Conservation (phyloP, 2,888 invertebrate genomes). For the Crepidodera aurea region DNA sequence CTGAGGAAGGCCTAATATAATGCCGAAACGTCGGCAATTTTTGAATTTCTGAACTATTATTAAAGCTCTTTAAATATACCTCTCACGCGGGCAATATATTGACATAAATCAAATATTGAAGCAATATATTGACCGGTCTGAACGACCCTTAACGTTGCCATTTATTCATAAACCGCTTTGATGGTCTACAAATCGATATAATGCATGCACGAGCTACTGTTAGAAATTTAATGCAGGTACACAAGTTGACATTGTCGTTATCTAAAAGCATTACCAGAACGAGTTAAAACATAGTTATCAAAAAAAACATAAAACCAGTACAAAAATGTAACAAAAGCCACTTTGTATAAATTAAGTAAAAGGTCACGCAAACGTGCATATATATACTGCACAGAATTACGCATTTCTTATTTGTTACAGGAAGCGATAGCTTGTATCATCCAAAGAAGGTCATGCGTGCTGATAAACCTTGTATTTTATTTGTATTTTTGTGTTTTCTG, state of each 20-base stretch:
- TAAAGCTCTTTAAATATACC: too few species aligned
- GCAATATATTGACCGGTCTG: too few species aligned
- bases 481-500: slow-evolving; percentile 28
- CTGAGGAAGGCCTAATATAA: too few species aligned
- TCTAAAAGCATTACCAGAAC: neutral
- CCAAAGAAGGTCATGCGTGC: slow-evolving; percentile 36
- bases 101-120: too few species aligned
- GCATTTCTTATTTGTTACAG: slow-evolving; percentile 39
- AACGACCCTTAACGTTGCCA: too few species aligned
- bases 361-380: slow-evolving; percentile 27
- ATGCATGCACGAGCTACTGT: too few species aligned
- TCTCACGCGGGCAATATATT: too few species aligned
- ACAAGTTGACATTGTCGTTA: neutral
- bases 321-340: slow-evolving; percentile 20
- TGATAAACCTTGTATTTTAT: slow-evolving; percentile 40
- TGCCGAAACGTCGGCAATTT: too few species aligned
- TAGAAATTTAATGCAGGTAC: too few species aligned
- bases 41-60: too few species aligned
- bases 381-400: slow-evolving; percentile 30
- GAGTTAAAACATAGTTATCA: slow-evolving; percentile 7
- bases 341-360: slow-evolving; percentile 24
- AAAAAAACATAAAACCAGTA: slow-evolving; percentile 13
- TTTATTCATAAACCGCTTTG: too few species aligned
- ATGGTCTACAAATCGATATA: too few species aligned
- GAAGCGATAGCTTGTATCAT: slow-evolving; percentile 42